A percentile compares a stretch with the other conserved stretches of the same genome.
phyloP scores from a whole-genome alignment of 2,888 invertebrate genomes.

The Noctua janthina region DNA sequence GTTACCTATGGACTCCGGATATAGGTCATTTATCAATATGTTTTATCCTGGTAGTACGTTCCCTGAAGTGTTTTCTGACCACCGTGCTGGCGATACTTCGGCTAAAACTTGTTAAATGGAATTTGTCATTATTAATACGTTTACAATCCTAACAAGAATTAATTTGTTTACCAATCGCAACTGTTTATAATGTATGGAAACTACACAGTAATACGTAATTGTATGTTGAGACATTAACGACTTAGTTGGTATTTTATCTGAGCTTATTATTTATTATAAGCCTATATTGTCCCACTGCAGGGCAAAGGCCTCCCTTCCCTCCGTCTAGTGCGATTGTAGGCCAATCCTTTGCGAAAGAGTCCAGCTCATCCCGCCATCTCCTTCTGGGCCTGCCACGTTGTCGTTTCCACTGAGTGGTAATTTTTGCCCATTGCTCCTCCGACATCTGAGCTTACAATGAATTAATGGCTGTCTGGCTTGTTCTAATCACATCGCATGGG shows the following conservation, averaged over 20 bases:
- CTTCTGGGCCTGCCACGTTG: too few species aligned
- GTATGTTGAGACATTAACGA: neutral
- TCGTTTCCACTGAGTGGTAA: too few species aligned
- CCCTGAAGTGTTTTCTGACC: neutral
- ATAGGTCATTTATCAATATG: neutral
- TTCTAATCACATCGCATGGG: neutral
- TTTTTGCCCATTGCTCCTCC: too few species aligned
- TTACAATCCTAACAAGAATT: neutral
- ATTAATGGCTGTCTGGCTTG: neutral
- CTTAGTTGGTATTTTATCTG: neutral
- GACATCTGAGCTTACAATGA: neutral
- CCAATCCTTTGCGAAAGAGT: too few species aligned
- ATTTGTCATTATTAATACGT: neutral
- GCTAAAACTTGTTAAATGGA: neutral
- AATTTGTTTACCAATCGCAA: neutral
- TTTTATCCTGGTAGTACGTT: neutral
- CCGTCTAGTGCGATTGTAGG: too few species aligned
- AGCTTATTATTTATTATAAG: too few species aligned
- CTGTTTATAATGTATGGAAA: neutral
- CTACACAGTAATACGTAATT: neutral
- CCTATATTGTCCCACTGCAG: too few species aligned
- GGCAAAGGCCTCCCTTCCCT: too few species aligned
- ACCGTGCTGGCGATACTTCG: too few species aligned
- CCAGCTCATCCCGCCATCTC: too few species aligned
- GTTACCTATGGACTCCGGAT: neutral